These are phyloP conservation scores for Aramus guarauna DNA, from an alignment of 2,113 vertebrate genomes.

Conservation along the genomic window DNA sequence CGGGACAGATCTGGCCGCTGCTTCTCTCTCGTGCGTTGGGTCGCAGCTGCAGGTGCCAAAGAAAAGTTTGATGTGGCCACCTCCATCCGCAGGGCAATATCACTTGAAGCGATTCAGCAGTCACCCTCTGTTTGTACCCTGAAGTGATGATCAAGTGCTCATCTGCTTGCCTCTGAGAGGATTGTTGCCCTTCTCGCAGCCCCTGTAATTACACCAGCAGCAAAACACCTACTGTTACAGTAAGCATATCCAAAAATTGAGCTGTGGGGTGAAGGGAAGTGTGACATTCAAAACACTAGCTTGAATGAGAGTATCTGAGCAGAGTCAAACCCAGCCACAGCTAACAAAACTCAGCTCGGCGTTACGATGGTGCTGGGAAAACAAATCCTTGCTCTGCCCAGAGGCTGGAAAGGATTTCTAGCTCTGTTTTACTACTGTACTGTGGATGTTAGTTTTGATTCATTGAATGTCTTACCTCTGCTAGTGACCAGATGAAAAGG, in stretches of 20 bases:
- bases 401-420: neutral
- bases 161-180: rapidly evolving
- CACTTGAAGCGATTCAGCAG: neutral
- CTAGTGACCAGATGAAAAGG: neutral
- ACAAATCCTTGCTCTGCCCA: neutral
- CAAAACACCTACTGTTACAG: neutral
- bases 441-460: neutral
- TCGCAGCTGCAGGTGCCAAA: too few relatives aligned
- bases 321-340: neutral
- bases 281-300: neutral
- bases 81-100: neutral
- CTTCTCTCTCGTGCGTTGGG: rapidly evolving
- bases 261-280: neutral
- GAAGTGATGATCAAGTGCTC: neutral
- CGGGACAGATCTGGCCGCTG: neutral
- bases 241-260: neutral
- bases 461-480: neutral
- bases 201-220: neutral
- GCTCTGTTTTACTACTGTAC: neutral
- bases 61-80: neutral
- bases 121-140: neutral
- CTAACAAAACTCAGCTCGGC: neutral
- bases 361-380: neutral
- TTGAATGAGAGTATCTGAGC: neutral
- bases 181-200: neutral